Base-by-base conservation (phyloP, 2,113 vertebrate species). In the Elanoides forficatus region DNA sequence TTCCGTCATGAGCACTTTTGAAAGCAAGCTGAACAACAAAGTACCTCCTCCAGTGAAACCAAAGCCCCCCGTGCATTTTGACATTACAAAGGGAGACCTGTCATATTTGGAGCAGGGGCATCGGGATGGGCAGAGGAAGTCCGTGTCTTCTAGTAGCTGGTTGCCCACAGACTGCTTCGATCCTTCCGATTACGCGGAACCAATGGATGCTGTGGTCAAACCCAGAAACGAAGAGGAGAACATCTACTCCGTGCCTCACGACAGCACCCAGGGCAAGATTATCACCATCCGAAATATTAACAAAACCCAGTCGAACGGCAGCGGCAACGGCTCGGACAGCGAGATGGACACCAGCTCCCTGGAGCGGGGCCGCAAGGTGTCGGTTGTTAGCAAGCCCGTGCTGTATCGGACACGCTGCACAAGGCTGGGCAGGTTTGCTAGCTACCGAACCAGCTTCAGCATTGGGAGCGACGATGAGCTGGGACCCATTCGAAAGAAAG, bases 221-320 rank as follows among this genome's bases (percentile, higher is more conserved):
- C 99, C 99, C 6, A 97, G 99, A 23, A 98, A 96, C 6, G 98
- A 99, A 50, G 99, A 99, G 89, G 99, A 99, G 94, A 99, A 98
- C 95, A 99, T 99, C 86, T 99, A 99, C 96, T 99, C 99, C 0
- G 99, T 99, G 58, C 99, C 99, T 3, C 99, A 99, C 6, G 99
- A 99, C 97, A 99, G 99, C 98, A 99, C 99, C 50, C 99, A 99
- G 78, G 99, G 99, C 76, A 99, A 99, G 92, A 99, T 99, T 92
- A 99, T 99, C 97, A 99, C 99, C 88, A 98, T 99, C 52, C 98
- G 99, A 11, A 99, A 99, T 53, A 99, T 99, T 79, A 99, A 99
- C 98, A 99, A 99, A 76, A 97, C 98, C 18, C 98, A 99, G 15
- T 95, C 99, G 38, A 99, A 99, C 1, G 98, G 98, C 17, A 98